A percentile compares a stretch with the other conserved stretches of the same genome.
Evolutionary conservation across 1,140 invertebrate species (phyloP).

Genomic region (Cyclina sinensis): DNA sequence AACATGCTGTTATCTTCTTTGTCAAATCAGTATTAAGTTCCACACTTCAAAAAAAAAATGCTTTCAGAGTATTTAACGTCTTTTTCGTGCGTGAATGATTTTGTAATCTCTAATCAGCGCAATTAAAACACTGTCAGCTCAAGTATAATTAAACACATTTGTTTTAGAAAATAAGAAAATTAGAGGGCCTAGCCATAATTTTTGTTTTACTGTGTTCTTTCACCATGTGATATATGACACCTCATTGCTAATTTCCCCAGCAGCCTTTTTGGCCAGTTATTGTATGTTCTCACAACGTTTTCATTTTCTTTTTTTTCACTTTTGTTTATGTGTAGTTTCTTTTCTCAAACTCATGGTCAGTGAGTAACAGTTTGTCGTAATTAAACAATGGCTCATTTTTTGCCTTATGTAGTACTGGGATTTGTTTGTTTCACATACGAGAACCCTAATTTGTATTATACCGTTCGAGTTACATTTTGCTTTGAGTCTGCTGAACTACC

Average conservation of each 20-base stretch:
- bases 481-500: no score
- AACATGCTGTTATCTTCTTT: no score
- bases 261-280: background rate
- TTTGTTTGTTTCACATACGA: no score
- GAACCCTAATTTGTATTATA: no score
- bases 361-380: no score
- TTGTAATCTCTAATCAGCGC: conserved; percentile 10
- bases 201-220: conserved; percentile 27
- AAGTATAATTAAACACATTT: background rate
- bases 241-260: background rate
- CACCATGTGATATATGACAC: background rate
- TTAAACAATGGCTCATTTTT: no score
- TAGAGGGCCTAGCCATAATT: background rate
- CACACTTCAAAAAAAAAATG: background rate
- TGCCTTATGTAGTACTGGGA: no score
- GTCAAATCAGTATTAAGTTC: background rate
- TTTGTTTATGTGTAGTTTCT: background rate
- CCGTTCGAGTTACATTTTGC: no score
- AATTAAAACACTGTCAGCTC: background rate
- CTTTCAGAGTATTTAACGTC: background rate
- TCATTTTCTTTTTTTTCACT: background rate
- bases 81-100: background rate
- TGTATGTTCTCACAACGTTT: background rate
- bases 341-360: no score
- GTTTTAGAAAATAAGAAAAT: conserved; percentile 9